Percentiles rank a stretch among this genome's conserved stretches.
Evolutionary conservation across 2,113 vertebrate species (phyloP).

Genomic region (Pao palembangensis): DNA sequence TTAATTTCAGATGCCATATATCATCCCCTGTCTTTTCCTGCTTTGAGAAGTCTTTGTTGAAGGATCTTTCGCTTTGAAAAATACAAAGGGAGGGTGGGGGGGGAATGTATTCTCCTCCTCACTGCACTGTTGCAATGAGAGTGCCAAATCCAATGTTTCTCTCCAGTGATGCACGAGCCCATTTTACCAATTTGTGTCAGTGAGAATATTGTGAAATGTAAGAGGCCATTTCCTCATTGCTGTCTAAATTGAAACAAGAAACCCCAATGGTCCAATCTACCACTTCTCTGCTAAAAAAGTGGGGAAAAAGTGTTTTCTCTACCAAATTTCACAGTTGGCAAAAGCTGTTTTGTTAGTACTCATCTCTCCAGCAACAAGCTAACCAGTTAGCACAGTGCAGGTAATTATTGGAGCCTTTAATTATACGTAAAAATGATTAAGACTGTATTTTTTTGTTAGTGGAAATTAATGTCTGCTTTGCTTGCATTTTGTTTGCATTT

Average conservation of each 20-base stretch:
- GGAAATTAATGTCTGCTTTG: too few species aligned
- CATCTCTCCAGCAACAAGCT: too few species aligned
- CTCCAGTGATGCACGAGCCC: neutral
- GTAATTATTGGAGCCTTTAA: too few species aligned
- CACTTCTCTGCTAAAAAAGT: too few species aligned
- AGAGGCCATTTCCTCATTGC: neutral
- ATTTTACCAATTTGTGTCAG: neutral
- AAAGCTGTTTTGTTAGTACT: too few species aligned
- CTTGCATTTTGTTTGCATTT: too few species aligned
- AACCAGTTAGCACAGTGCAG: too few species aligned
- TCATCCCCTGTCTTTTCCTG: slow-evolving; percentile 15
- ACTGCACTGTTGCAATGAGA: slow-evolving; percentile 4
- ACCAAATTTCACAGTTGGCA: too few species aligned
- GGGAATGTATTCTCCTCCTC: neutral
- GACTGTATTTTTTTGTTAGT: too few species aligned
- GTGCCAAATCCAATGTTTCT: slow-evolving; percentile 1
- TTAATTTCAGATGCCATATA: slow-evolving; percentile 14
- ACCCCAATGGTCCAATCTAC: too few species aligned
- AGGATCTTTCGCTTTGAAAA: slow-evolving; percentile 5
- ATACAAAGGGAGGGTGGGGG: neutral
- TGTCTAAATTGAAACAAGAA: neutral
- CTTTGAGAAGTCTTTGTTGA: slow-evolving; percentile 2
- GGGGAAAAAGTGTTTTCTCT: too few species aligned
- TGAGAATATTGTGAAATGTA: neutral
- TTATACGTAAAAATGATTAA: too few species aligned